Base-by-base conservation (phyloP, 2,797 vertebrate genomes). In the Tinamus major region DNA sequence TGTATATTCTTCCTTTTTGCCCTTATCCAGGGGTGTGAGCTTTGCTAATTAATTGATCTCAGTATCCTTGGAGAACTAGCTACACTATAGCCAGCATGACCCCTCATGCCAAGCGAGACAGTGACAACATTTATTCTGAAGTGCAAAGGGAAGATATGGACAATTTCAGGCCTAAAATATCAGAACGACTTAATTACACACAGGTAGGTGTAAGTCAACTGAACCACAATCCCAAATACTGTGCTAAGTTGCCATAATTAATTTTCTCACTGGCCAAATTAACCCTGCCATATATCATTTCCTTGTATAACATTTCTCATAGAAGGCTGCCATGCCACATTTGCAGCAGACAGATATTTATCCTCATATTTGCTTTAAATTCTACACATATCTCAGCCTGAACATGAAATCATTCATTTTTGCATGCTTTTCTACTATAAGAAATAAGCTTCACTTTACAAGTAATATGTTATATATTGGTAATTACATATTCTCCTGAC, bases 191-290 rank as follows among this genome's bases (percentile, higher is more conserved):
- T 35, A 90, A 13, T 67, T 67, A 67, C 5, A 10, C 1, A 13
- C 13, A 75, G 0, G 1, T 8, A 61, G 24, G 12, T 7, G 5
- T 41, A 11, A 44, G 14, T n/a, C 27, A 63, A 12, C 1, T 65
- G 62, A 78, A 23, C 7, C 16, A 24, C 0, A 1, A 74, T 48
- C 15, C 8, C 24, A 56, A 5, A 14, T 33, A 44, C 46, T 44
- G 7, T 31, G 16, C n/a, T 68, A 11, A 62, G n/a, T 4, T 8
- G 23, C 53, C 62, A 29, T 63, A 44, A 84, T 49, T 49, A 80
- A 81, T 49, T 24, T 49, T 4, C 33, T 33, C 3, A 0, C 13
- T 55, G 56, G 33, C 20, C 31, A 61, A 18, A n/a, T 16, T 59
- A 77, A 77, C 21, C 7, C 20, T 72, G 13, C 9, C 49, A 21